phyloP scores from a whole-genome alignment of 2,888 invertebrate species.

The Griposia aprilina region DNA sequence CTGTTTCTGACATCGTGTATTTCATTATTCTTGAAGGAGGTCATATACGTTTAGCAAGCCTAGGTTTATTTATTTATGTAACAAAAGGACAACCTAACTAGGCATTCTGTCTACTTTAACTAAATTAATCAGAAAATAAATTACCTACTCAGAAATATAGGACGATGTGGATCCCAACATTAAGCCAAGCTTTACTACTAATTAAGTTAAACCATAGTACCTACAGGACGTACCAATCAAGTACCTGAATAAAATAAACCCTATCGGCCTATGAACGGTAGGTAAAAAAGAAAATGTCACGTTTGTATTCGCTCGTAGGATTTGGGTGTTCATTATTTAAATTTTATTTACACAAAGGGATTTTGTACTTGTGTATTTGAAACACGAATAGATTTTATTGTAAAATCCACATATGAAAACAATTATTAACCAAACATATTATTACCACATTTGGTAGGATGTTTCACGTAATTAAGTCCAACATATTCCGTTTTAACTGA shows the following conservation, averaged over 20 bases:
- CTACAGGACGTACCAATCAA: background rate
- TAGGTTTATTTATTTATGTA: background rate
- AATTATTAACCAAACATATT: background rate
- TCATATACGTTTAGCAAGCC: background rate
- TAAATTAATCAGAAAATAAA: conserved; percentile 19
- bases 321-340: conserved; percentile 11
- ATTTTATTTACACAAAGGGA: conserved; percentile 11
- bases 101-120: background rate
- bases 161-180: background rate
- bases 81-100: background rate
- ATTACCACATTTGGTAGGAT: background rate
- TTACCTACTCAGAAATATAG: background rate
- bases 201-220: conserved; percentile 14
- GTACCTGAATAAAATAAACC: conserved; percentile 4
- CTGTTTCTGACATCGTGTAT: background rate
- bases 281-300: conserved; percentile 4
- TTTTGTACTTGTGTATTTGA: background rate
- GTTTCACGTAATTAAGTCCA: background rate
- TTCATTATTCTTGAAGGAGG: background rate
- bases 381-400: background rate
- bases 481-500: background rate
- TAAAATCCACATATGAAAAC: no score
- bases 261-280: background rate
- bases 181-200: background rate
- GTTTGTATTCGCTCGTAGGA: background rate